Evolutionary conservation across 2,888 invertebrate species (phyloP).

Genomic region (Drosophila nr. perissopoda): DNA sequence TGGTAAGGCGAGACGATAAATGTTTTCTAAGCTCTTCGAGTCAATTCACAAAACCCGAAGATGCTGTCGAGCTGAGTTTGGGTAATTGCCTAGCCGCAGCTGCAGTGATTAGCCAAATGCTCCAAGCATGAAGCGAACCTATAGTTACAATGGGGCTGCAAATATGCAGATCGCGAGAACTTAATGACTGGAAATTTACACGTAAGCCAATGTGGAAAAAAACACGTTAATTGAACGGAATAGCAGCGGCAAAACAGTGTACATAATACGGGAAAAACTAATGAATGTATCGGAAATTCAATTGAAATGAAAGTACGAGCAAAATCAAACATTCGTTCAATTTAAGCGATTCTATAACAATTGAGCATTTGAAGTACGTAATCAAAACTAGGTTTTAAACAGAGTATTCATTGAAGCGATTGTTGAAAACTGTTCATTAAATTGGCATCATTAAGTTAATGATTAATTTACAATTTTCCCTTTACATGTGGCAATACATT

Average conservation of each 20-base stretch:
- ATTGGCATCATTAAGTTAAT: background rate
- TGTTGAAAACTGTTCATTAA: background rate
- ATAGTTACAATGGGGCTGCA: background rate
- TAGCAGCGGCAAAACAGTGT: background rate
- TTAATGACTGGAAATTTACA: conserved; percentile 37
- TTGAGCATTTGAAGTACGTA: background rate
- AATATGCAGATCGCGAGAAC: conserved; percentile 21
- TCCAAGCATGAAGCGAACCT: conserved; percentile 22
- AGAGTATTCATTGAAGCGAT: background rate
- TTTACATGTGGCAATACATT: background rate
- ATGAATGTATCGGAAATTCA: background rate
- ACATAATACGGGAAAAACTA: background rate
- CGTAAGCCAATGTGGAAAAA: background rate
- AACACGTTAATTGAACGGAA: background rate
- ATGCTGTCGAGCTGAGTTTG: conserved; percentile 30
- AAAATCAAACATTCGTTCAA: background rate
- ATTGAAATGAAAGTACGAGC: background rate
- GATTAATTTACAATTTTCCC: background rate
- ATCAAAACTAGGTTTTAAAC: background rate
- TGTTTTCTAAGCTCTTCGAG: conserved; percentile 40
- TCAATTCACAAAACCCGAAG: conserved; percentile 21
- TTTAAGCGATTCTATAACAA: background rate
- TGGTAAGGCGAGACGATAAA: conserved; percentile 47
- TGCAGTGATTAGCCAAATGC: conserved; percentile 64
- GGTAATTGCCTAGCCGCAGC: conserved; percentile 42